These are phyloP conservation scores for Neogale vison DNA, from an alignment of 2,113 vertebrate genomes.

Conservation along the genomic window DNA sequence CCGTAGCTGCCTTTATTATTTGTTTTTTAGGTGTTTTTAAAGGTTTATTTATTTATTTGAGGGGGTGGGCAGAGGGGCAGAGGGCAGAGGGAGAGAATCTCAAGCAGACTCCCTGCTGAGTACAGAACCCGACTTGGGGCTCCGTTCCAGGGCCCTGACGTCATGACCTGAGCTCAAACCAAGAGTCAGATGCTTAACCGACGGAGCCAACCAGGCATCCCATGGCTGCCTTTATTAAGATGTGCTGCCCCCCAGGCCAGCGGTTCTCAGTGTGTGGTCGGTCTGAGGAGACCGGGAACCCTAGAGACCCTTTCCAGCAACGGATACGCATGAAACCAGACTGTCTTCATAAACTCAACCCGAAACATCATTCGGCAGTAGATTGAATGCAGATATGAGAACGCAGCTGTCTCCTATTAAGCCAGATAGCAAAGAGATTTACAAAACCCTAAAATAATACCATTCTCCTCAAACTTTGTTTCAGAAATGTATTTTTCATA, in stretches of 20 bases:
- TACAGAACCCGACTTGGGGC: background rate
- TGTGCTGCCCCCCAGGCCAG: background rate
- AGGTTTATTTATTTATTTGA: background rate
- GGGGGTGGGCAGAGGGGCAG: background rate
- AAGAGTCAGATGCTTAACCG: background rate
- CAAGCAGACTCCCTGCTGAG: background rate
- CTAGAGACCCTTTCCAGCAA: background rate
- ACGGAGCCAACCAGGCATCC: background rate
- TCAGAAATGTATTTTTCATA: background rate
- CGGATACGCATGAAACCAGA: background rate
- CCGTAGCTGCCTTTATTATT: background rate
- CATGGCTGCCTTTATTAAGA: background rate
- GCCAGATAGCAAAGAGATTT: background rate
- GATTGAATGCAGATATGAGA: background rate
- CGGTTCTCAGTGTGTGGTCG: background rate
- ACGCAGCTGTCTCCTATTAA: constrained; percentile 37
- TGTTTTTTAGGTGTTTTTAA: background rate
- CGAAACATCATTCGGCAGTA: background rate
- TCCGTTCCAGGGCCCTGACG: background rate
- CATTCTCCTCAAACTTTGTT: background rate
- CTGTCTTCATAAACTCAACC: background rate
- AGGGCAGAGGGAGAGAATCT: background rate
- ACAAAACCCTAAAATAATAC: background rate
- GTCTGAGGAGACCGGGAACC: background rate
- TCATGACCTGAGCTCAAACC: background rate